Conservation (phyloP, 2,797 vertebrate species). For the Lophius americanus region DNA sequence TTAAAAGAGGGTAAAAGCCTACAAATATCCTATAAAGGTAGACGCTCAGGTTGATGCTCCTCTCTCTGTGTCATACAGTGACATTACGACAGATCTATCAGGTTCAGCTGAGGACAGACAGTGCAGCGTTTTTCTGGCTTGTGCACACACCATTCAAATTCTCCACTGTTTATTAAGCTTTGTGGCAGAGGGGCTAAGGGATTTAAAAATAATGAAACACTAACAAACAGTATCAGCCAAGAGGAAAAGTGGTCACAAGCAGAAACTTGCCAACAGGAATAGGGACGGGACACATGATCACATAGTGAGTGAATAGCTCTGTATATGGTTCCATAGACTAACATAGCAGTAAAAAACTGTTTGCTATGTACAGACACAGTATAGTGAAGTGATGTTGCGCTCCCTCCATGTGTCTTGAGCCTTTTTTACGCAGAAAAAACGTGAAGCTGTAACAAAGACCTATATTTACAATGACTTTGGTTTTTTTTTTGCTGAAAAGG, state of each 20-base stretch:
- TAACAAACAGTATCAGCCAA: constrained; percentile 6
- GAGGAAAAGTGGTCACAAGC: constrained; percentile 9
- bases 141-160: constrained; percentile 7
- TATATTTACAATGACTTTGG: too few relatives aligned
- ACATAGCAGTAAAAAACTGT: too few relatives aligned
- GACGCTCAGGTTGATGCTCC: too few relatives aligned
- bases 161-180: constrained; percentile 12
- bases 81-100: constrained; percentile 11
- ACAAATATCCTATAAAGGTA: too few relatives aligned
- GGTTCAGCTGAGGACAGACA: constrained; percentile 8
- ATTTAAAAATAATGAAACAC: constrained; percentile 17
- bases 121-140: neutral
- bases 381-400: too few relatives aligned
- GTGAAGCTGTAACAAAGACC: too few relatives aligned
- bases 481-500: too few relatives aligned
- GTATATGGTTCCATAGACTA: too few relatives aligned
- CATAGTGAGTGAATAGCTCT: neutral
- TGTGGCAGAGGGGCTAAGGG: neutral
- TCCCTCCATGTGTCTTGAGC: too few relatives aligned
- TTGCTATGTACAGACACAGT: too few relatives aligned
- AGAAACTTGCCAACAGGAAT: constrained; percentile 11
- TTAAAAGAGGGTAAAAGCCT: too few relatives aligned
- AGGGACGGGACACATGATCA: constrained; percentile 15
- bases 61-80: constrained; percentile 3
- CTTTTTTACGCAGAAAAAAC: too few relatives aligned